Conservation (phyloP, 2,113 vertebrate species). For the Pteruthius melanotis region DNA sequence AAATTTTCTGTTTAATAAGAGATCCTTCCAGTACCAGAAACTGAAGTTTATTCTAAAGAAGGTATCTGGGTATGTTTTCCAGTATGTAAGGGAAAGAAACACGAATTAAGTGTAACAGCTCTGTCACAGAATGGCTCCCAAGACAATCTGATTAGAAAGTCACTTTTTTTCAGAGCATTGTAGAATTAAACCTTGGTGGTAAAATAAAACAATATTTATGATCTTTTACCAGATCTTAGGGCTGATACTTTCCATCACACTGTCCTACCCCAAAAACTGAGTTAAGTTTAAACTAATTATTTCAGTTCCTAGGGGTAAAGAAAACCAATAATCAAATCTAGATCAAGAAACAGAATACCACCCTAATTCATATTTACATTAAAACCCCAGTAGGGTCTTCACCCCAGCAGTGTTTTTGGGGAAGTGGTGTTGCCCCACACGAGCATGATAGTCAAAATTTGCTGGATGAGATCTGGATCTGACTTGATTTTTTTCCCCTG, state of each 20-base stretch:
- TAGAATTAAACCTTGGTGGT: background rate
- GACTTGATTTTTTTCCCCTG: background rate
- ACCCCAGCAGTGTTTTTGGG: background rate
- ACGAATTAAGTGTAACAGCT: background rate
- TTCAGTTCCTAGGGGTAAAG: background rate
- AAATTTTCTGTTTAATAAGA: slow-evolving; percentile 33
- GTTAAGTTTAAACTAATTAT: background rate
- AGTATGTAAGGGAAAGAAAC: background rate
- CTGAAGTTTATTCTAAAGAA: background rate
- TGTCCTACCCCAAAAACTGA: background rate
- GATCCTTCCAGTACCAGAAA: background rate
- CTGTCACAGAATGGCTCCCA: background rate
- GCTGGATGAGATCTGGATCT: background rate
- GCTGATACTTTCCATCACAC: background rate
- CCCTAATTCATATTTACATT: background rate
- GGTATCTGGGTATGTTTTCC: background rate
- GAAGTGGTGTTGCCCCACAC: background rate
- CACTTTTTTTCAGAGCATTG: background rate
- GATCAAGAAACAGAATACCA: background rate
- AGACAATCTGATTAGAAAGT: background rate
- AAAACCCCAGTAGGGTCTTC: background rate
- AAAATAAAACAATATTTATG: background rate
- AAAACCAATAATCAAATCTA: background rate
- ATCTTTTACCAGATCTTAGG: background rate
- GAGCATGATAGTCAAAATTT: background rate